Percentiles rank a stretch among this genome's conserved stretches.
These are phyloP conservation scores for Parnassius apollo DNA, from an alignment of 2,888 invertebrate genomes.

Conservation along the genomic window DNA sequence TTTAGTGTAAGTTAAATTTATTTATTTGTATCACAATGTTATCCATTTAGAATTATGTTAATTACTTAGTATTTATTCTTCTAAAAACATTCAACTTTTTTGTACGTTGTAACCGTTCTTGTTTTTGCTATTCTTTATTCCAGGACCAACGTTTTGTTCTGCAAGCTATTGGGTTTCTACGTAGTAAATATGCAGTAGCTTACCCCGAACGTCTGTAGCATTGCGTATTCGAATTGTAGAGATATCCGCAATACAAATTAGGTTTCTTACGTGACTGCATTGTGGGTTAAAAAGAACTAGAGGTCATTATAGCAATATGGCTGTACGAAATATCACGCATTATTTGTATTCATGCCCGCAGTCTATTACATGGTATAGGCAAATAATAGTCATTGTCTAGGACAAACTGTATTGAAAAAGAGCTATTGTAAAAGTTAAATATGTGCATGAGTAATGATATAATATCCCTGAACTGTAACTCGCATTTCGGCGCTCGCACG, in stretches of 20 bases:
- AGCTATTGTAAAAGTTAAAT: constrained; percentile 1
- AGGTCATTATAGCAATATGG: no score
- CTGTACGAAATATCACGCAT: not conserved
- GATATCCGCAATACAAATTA: constrained; percentile 31
- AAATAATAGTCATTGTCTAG: constrained; percentile 17
- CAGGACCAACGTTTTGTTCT: constrained; percentile 22
- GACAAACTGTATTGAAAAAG: constrained; percentile 3
- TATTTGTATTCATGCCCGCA: constrained; percentile 20
- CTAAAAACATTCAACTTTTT: no score
- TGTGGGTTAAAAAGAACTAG: not conserved
- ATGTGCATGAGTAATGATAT: constrained; percentile 6
- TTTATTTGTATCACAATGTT: no score
- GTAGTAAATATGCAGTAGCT: constrained; percentile 24
- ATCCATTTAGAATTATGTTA: no score
- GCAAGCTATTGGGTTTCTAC: constrained; percentile 24
- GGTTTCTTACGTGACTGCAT: constrained; percentile 29
- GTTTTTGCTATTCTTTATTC: constrained; percentile 14
- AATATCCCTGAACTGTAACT: constrained; percentile 8
- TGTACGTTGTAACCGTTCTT: constrained; percentile 8
- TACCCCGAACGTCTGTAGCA: constrained; percentile 28
- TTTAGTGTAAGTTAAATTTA: no score
- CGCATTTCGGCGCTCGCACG: not conserved
- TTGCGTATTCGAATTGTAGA: constrained; percentile 32
- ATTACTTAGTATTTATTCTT: no score
- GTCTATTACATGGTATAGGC: constrained; percentile 3